phyloP scores from a whole-genome alignment of 2,888 invertebrate species.

The Lymantria monacha region DNA sequence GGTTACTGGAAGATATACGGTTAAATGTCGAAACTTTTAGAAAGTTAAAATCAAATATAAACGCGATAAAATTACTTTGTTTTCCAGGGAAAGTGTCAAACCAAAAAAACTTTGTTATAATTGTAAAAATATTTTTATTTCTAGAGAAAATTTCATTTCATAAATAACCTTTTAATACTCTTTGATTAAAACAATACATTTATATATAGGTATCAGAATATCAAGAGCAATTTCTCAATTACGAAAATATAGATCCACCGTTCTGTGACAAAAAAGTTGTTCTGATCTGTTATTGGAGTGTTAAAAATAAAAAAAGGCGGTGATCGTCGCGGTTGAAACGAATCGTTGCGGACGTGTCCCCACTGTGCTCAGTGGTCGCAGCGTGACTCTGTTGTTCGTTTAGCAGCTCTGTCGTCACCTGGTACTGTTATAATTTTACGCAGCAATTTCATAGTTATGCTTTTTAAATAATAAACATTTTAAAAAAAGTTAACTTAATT shows the following conservation, averaged over 20 bases:
- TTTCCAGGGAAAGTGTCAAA: too few relatives aligned
- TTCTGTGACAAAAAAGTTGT: slow-evolving; percentile 10
- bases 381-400: slow-evolving; percentile 33
- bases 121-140: too few relatives aligned
- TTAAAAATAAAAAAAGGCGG: slow-evolving; percentile 49
- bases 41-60: too few relatives aligned
- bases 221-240: slow-evolving; percentile 1
- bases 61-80: too few relatives aligned
- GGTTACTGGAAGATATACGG: too few relatives aligned
- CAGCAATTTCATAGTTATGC: not conserved
- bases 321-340: slow-evolving; percentile 48
- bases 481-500: not conserved
- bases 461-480: not conserved
- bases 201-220: too few relatives aligned
- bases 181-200: too few relatives aligned
- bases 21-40: too few relatives aligned
- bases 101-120: too few relatives aligned
- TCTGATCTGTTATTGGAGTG: slow-evolving; percentile 29
- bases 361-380: slow-evolving; percentile 33
- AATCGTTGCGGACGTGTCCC: slow-evolving; percentile 57
- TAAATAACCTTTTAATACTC: too few relatives aligned
- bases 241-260: slow-evolving; percentile 9
- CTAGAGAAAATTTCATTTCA: too few relatives aligned
- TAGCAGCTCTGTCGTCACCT: not conserved
- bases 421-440: slow-evolving; percentile 21